Conservation (phyloP, 2,113 vertebrate species). For the Macrotis lagotis region DNA sequence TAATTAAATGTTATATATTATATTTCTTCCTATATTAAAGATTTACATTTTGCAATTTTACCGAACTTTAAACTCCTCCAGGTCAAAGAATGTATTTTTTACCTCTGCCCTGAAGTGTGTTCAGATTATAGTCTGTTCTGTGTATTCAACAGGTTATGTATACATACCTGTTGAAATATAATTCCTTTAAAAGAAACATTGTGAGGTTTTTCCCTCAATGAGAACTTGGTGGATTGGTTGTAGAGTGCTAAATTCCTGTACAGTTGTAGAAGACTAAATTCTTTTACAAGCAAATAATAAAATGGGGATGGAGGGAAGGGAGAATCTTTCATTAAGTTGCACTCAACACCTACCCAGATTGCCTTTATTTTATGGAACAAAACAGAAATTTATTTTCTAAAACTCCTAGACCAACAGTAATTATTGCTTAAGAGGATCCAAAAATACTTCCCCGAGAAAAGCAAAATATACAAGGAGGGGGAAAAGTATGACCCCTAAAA, state of each 20-base stretch:
- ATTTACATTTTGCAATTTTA: not conserved
- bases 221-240: slow-evolving; percentile 26
- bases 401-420: slow-evolving; percentile 46
- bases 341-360: slow-evolving; percentile 9
- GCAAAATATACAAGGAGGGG: slow-evolving; percentile 49
- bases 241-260: no score
- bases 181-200: slow-evolving; percentile 24
- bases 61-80: not conserved
- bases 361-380: slow-evolving; percentile 60
- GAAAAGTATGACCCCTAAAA: slow-evolving; percentile 47
- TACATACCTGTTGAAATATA: not conserved
- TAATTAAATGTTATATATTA: not conserved
- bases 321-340: slow-evolving; percentile 21
- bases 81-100: not conserved
- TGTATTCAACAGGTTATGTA: no score
- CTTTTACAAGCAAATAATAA: slow-evolving; percentile 37
- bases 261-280: not conserved
- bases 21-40: not conserved
- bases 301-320: slow-evolving; percentile 9
- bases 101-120: not conserved
- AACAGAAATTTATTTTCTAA: slow-evolving; percentile 59
- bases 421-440: slow-evolving; percentile 47
- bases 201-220: slow-evolving; percentile 1
- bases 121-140: not conserved
- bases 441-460: slow-evolving; percentile 18